A percentile compares a stretch with the other conserved stretches of the same genome.
Evolutionary conservation across 2,797 vertebrate species (phyloP).

Genomic region (Avahi laniger): DNA sequence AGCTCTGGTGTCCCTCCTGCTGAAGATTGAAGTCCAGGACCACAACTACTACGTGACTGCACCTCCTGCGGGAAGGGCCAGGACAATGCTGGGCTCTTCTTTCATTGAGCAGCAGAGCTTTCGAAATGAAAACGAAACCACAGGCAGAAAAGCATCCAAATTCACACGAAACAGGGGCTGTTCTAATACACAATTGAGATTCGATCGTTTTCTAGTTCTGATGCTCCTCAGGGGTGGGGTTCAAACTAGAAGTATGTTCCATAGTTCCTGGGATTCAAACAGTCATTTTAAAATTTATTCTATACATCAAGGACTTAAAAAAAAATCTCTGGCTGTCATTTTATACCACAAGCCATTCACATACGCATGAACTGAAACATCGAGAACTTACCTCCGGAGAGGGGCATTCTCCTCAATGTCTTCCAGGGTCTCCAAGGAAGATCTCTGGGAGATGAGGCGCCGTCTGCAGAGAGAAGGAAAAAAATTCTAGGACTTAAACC

Average conservation of each 20-base stretch:
- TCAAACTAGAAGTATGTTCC: not conserved
- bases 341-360: rapidly evolving
- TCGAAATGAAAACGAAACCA: not conserved
- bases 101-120: not conserved
- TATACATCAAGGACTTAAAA: not conserved
- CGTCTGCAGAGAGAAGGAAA: constrained; percentile 85
- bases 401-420: constrained; percentile 99
- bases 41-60: not conserved
- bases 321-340: not conserved
- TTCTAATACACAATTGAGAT: not conserved
- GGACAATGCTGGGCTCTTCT: not conserved
- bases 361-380: not conserved
- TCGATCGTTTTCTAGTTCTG: not conserved
- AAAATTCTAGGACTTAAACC: not conserved
- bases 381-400: constrained; percentile 90
- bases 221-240: not conserved
- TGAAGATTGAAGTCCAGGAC: not conserved
- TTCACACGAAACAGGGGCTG: not conserved
- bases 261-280: not conserved
- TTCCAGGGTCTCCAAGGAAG: constrained; percentile 98
- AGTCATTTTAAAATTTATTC: not conserved
- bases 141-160: not conserved
- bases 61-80: not conserved
- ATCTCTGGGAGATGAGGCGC: constrained; percentile 97
- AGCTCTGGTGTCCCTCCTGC: not conserved